These are phyloP conservation scores for Papilio demoleus DNA, from an alignment of 2,888 invertebrate genomes.

Conservation along the genomic window DNA sequence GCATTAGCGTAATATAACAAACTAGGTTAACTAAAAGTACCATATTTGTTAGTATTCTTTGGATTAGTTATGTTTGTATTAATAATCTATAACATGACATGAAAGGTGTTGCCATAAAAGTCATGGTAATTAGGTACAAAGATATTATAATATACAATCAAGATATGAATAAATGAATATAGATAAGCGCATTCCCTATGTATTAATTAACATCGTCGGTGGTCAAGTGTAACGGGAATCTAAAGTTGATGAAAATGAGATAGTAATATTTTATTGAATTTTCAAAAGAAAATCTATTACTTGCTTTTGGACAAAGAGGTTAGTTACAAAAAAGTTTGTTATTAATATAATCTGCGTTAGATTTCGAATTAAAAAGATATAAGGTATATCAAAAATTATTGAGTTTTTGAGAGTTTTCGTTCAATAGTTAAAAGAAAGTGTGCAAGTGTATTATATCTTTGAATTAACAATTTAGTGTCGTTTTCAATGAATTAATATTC, in stretches of 20 bases:
- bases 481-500: too few species aligned
- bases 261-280: background rate
- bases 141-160: conserved; percentile 19
- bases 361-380: background rate
- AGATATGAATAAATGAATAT: conserved; percentile 20
- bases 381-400: too few species aligned
- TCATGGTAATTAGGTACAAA: conserved; percentile 32
- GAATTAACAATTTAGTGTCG: too few species aligned
- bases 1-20: background rate
- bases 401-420: too few species aligned
- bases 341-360: background rate
- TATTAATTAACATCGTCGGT: conserved; percentile 29
- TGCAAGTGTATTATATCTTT: too few species aligned
- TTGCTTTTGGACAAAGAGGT: background rate
- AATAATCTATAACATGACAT: background rate
- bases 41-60: background rate
- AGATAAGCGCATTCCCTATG: conserved; percentile 22
- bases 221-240: conserved; percentile 30
- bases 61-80: background rate
- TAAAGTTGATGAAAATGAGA: conserved; percentile 6
- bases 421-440: too few species aligned
- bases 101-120: conserved; percentile 26
- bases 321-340: background rate
- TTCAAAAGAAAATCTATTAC: conserved; percentile 6
- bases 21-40: background rate